Evolutionary conservation across 2,113 vertebrate genomes (phyloP), one percentile per base, ranked within the genome.

Genomic region (Carassius carassius): DNA sequence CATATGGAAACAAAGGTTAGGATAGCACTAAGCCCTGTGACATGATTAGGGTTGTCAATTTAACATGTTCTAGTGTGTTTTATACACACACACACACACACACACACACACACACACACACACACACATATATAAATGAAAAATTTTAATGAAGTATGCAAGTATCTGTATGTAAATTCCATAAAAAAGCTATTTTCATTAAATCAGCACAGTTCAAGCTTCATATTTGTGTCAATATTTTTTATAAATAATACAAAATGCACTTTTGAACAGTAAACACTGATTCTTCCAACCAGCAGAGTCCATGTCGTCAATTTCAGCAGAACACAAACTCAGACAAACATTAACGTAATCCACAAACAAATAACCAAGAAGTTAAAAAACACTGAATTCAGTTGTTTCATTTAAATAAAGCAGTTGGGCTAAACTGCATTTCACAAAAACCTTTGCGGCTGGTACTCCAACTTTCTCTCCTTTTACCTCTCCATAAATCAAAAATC

Each of bases 1-100:
- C 47, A 14, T 49, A 69, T 81, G 79, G 63, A 81, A 81, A 81
- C 70, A 3, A 51, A 16, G 63, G 25, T 35, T 21, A n/a, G 44
- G 19, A 51, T 2, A 23, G 17, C 29, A 25, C 5, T 16, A 25
- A 8, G 41, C 41, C 7, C 21, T 25, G 21, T 23, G 70, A 47
- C 37, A 44, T n/a, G 41, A 41, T 58, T 44, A 77, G 41, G 1
- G 47, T 76, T 10, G 14, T 51, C n/a, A 51, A 0, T 62, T 62
- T 62, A 62, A 62, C 47, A 49, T 49, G 47, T 49, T 49, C 47
- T 67, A 32, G 5, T 67, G 63, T 7, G 6, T 32, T 17, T 67
- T 16, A 65, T 29, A 29, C 0, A 41, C 7, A 9, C 7, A 29
- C 29, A 29, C 29, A 29, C 29, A 29, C 29, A 29, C 29, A 29